phyloP scores from a whole-genome alignment of 2,113 vertebrate genomes.

The Siphamia tubifer region DNA sequence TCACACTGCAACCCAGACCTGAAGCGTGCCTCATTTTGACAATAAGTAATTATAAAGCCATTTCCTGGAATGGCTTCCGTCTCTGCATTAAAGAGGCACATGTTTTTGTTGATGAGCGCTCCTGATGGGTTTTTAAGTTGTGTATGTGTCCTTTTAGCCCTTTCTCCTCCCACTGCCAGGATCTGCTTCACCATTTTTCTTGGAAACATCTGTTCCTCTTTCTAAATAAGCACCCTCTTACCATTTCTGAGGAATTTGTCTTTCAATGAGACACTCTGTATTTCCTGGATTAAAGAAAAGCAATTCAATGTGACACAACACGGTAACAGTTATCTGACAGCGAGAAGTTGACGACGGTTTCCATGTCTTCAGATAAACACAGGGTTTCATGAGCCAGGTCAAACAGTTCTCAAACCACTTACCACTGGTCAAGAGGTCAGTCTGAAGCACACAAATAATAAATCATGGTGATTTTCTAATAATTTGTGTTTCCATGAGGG shows the following conservation, averaged over 20 bases:
- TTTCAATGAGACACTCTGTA: neutral
- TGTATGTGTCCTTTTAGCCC: neutral
- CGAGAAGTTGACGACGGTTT: neutral
- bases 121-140: too few relatives aligned
- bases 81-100: neutral
- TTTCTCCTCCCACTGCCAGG: neutral
- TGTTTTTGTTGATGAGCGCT: neutral
- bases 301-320: neutral
- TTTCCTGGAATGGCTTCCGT: neutral
- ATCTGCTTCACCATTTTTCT: neutral
- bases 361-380: neutral
- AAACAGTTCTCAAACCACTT: neutral
- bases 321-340: neutral
- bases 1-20: neutral
- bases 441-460: too few relatives aligned
- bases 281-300: neutral
- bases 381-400: neutral
- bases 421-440: too few relatives aligned
- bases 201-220: neutral
- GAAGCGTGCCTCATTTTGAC: slow-evolving; percentile 2
- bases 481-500: too few relatives aligned
- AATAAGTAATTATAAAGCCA: slow-evolving; percentile 18
- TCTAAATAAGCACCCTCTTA: neutral
- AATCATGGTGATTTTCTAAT: too few relatives aligned
- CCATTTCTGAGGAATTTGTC: neutral